These are phyloP conservation scores for Synergus itoensis DNA, from an alignment of 2,888 invertebrate genomes.

Conservation along the genomic window DNA sequence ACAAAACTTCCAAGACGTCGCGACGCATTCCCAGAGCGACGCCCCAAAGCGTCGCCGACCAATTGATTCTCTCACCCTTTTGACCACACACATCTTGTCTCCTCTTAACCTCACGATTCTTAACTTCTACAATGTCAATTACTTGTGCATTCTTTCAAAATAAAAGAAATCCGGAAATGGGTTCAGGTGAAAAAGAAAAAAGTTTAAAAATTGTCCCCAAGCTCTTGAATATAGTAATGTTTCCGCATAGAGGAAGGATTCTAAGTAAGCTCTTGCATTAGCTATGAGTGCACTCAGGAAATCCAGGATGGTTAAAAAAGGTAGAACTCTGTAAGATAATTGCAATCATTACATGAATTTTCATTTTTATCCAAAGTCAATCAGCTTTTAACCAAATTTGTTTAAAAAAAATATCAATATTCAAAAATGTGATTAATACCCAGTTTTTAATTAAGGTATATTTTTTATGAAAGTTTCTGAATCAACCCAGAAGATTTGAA, in stretches of 20 bases:
- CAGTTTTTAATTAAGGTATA: background rate
- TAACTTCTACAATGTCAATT: background rate
- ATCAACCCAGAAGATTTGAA: background rate
- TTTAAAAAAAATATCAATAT: background rate
- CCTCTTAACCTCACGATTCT: constrained; percentile 1
- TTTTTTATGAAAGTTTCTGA: background rate
- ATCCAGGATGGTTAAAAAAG: background rate
- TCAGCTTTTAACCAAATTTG: no score
- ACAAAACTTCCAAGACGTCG: constrained; percentile 55
- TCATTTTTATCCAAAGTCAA: no score
- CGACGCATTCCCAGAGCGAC: constrained; percentile 64
- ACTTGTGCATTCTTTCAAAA: background rate
- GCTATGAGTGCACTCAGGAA: background rate
- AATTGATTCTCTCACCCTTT: constrained; percentile 67
- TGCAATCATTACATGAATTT: no score
- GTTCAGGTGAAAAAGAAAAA: background rate
- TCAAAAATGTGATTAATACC: background rate
- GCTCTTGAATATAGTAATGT: constrained; percentile 17
- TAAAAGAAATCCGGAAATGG: constrained; percentile 2
- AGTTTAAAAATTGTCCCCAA: constrained; percentile 6
- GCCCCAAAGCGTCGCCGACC: constrained; percentile 65
- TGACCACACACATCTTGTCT: constrained; percentile 42
- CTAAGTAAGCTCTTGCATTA: constrained; percentile 14
- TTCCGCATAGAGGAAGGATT: constrained; percentile 20
- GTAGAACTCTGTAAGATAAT: background rate